phyloP scores from a whole-genome alignment of 2,113 vertebrate genomes.

The Notechis scutatus region DNA sequence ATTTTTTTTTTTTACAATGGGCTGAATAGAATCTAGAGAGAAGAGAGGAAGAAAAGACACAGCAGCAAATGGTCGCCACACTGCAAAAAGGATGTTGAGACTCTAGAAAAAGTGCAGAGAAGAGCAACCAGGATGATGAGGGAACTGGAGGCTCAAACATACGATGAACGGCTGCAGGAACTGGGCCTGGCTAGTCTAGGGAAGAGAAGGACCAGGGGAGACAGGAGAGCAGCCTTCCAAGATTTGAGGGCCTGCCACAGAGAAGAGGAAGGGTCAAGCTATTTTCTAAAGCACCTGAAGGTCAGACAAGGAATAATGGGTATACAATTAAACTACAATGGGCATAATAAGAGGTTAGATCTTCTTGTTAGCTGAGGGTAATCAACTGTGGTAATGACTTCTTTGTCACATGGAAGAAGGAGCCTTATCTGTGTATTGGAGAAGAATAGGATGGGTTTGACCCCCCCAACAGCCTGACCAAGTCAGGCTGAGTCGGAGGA shows the following conservation, averaged over 20 bases:
- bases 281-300: no score
- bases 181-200: no score
- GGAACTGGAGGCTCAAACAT: no score
- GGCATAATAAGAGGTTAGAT: not conserved
- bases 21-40: conserved; percentile 2
- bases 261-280: no score
- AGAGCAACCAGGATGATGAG: no score
- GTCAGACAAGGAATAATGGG: no score
- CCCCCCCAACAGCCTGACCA: not conserved
- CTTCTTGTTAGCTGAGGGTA: not conserved
- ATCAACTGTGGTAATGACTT: not conserved
- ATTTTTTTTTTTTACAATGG: not conserved
- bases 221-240: no score
- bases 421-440: not conserved
- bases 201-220: no score
- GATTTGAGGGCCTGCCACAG: no score
- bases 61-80: not conserved
- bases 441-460: not conserved
- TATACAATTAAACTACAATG: not conserved
- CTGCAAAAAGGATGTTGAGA: no score
- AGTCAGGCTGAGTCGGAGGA: not conserved
- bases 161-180: no score
- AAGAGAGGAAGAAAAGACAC: not conserved
- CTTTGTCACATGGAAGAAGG: not conserved
- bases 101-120: no score